Percentiles rank a stretch among this genome's conserved stretches.
These are phyloP conservation scores for Ciconia boyciana DNA, from an alignment of 2,113 vertebrate species.

Conservation along the genomic window DNA sequence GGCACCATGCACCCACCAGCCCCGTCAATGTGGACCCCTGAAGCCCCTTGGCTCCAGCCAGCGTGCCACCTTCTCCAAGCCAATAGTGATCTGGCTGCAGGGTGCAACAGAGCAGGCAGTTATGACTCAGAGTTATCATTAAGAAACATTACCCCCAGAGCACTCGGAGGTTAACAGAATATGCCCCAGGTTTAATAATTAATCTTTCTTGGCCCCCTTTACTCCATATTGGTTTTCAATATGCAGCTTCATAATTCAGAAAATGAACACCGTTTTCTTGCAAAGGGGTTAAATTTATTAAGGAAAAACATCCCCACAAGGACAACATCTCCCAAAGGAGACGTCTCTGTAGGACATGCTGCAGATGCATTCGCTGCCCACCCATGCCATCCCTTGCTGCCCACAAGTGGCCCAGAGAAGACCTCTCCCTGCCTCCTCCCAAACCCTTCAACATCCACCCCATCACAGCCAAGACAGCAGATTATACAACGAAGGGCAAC, in stretches of 20 bases:
- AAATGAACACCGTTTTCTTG: not conserved
- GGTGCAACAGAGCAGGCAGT: not conserved
- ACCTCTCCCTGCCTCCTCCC: not conserved
- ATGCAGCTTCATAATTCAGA: not conserved
- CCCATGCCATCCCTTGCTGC: not conserved
- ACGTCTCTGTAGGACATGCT: not conserved
- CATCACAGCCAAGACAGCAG: not conserved
- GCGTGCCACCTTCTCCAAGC: rapidly evolving
- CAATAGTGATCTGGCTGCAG: not conserved
- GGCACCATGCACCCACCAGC: not conserved
- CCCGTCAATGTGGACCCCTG: not conserved
- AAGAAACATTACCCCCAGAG: not conserved
- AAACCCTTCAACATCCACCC: not conserved
- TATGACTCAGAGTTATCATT: not conserved
- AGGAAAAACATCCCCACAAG: not conserved
- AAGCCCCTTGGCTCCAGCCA: not conserved
- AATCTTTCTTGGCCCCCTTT: not conserved
- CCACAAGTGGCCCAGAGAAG: not conserved
- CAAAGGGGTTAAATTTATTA: not conserved
- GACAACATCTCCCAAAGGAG: not conserved
- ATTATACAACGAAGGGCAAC: not conserved
- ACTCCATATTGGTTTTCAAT: not conserved
- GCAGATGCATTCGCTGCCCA: not conserved
- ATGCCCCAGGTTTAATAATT: not conserved
- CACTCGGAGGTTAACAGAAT: not conserved